Percentiles rank a stretch among this genome's conserved stretches.
These are phyloP conservation scores for Pseudolaguvia tuberculata DNA, from an alignment of 2,113 vertebrate genomes.

Conservation along the genomic window DNA sequence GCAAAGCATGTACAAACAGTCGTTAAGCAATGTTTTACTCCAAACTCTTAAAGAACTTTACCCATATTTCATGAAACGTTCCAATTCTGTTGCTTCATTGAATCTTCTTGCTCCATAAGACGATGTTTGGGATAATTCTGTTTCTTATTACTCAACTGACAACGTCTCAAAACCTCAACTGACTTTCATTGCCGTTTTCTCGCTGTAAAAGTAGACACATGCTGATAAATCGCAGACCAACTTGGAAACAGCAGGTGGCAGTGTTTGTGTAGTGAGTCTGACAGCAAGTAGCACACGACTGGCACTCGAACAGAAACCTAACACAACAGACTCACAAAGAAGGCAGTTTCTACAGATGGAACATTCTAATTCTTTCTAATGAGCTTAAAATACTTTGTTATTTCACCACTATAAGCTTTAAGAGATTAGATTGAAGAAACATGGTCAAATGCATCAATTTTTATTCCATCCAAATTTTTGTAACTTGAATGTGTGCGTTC, in stretches of 20 bases:
- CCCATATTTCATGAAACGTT: slow-evolving; percentile 1
- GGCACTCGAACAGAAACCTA: slow-evolving; percentile 29
- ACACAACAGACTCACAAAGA: slow-evolving; percentile 19
- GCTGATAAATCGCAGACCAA: slow-evolving; percentile 8
- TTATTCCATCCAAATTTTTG: neutral
- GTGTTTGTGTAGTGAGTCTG: slow-evolving; percentile 21
- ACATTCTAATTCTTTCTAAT: neutral
- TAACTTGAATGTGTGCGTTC: neutral
- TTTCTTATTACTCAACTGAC: slow-evolving; percentile 10
- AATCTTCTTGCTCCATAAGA: slow-evolving; percentile 17
- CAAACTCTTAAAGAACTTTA: slow-evolving; percentile 20
- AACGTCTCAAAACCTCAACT: neutral
- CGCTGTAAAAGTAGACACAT: too few species aligned
- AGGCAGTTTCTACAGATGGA: slow-evolving; percentile 6
- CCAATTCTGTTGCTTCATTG: slow-evolving; percentile 2
- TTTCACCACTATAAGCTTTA: neutral
- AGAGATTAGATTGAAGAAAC: neutral
- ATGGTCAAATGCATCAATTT: neutral
- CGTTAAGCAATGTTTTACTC: slow-evolving; percentile 30
- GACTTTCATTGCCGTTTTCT: neutral
- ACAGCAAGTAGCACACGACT: slow-evolving; percentile 21
- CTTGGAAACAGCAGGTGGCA: slow-evolving; percentile 39
- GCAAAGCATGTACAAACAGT: slow-evolving; percentile 38
- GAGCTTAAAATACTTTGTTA: neutral
- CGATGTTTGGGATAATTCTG: slow-evolving; percentile 5